These are phyloP conservation scores for Poicephalus meyeri DNA, from an alignment of 2,113 vertebrate species.

Conservation along the genomic window DNA sequence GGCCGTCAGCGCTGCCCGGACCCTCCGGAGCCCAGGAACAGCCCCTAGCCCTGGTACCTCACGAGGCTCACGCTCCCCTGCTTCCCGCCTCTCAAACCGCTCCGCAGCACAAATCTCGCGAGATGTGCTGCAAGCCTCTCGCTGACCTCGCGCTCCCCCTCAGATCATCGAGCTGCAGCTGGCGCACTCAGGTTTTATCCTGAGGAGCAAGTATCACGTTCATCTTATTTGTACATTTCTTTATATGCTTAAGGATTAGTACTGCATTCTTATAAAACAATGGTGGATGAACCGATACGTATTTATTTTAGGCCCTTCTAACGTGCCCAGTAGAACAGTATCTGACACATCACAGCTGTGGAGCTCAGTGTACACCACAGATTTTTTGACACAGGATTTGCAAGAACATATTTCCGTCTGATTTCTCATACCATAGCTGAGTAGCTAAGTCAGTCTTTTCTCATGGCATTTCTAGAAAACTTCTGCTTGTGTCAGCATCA, in stretches of 20 bases:
- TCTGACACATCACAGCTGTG: background rate
- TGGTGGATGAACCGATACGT: background rate
- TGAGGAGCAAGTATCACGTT: background rate
- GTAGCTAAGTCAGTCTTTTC: background rate
- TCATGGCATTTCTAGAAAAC: background rate
- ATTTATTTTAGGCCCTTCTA: background rate
- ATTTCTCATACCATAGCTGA: background rate
- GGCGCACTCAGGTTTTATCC: fast-evolving
- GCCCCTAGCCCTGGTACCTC: background rate
- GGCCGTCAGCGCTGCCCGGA: fast-evolving
- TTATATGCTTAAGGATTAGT: background rate
- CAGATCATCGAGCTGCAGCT: background rate
- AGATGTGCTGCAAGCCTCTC: background rate
- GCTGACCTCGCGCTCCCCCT: background rate
- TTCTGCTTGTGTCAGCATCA: background rate
- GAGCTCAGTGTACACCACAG: background rate
- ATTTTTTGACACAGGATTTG: background rate
- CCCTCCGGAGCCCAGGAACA: fast-evolving
- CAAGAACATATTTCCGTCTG: background rate
- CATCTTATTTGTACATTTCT: too few relatives aligned
- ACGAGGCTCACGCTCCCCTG: fast-evolving
- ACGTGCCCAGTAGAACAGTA: fast-evolving
- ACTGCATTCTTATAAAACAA: background rate
- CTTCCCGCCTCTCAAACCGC: background rate
- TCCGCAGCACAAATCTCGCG: too few relatives aligned